phyloP scores from a whole-genome alignment of 2,113 vertebrate species.

The Cyphomyrus discorhynchus region DNA sequence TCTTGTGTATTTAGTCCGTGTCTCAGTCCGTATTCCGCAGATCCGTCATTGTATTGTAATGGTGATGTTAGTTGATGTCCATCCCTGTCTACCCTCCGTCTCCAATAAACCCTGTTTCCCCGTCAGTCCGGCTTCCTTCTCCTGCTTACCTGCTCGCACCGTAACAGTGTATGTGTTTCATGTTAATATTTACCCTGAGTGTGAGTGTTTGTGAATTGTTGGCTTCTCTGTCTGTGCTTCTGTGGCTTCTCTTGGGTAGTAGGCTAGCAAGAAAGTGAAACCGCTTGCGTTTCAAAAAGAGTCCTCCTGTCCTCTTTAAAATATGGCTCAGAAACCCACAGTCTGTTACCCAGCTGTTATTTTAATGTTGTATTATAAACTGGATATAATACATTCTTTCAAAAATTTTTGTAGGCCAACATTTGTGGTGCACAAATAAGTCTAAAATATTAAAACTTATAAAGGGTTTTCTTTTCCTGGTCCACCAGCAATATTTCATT shows the following conservation, averaged over 20 bases:
- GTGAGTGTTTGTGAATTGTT: background rate
- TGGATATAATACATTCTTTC: background rate
- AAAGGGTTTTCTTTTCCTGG: background rate
- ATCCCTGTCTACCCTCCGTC: no score
- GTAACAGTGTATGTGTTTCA: no score
- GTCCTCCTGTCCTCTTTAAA: background rate
- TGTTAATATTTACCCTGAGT: background rate
- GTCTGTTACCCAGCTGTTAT: no score
- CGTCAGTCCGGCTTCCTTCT: no score
- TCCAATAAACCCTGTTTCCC: no score
- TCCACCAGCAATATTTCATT: background rate
- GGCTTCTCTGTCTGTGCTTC: background rate
- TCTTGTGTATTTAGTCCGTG: no score
- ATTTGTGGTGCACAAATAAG: background rate
- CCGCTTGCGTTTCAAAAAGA: background rate
- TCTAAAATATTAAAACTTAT: background rate
- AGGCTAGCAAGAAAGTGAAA: background rate
- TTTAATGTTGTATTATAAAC: background rate
- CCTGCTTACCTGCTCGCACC: no score
- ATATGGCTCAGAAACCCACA: background rate
- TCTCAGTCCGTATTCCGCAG: no score
- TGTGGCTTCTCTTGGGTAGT: background rate
- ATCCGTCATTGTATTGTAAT: no score
- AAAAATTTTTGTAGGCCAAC: background rate
- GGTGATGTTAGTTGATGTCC: no score